A percentile compares a stretch with the other conserved stretches of the same genome.
phyloP scores from a whole-genome alignment of 2,113 vertebrate genomes.

The Atherinomorus stipes region DNA sequence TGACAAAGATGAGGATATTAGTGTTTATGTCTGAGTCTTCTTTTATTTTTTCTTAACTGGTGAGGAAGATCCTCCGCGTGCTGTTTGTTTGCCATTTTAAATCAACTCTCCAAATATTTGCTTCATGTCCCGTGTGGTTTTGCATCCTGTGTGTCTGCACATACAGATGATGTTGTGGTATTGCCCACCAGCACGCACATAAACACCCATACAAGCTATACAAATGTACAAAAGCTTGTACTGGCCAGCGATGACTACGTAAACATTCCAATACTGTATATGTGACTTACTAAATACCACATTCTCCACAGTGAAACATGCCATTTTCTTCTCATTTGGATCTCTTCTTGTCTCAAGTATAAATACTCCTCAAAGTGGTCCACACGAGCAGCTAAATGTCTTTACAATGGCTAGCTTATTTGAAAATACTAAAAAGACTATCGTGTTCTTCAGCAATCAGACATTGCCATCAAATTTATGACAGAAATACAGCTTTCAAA shows the following conservation, averaged over 20 bases:
- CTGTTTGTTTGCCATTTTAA: conserved; percentile 73
- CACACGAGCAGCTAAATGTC: background rate
- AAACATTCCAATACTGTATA: background rate
- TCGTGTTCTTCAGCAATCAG: background rate
- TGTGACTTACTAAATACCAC: background rate
- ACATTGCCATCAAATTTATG: background rate
- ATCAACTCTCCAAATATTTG: conserved; percentile 78
- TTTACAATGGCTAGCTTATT: background rate
- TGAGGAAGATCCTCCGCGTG: conserved; percentile 59
- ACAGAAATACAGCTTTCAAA: conserved; percentile 2
- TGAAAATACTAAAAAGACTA: background rate
- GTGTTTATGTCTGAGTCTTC: conserved; percentile 71
- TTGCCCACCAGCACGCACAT: conserved; percentile 31
- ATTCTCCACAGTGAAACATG: background rate
- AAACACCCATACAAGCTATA: conserved; percentile 10
- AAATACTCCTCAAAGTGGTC: background rate
- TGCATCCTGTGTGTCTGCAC: conserved; percentile 70
- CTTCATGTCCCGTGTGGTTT: conserved; percentile 64
- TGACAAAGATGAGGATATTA: conserved; percentile 60
- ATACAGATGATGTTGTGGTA: conserved; percentile 53
- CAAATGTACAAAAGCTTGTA: conserved; percentile 11
- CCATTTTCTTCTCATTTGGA: background rate
- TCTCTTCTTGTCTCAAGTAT: conserved; percentile 4
- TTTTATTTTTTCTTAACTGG: conserved; percentile 56
- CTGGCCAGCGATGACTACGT: conserved; percentile 5